Base-by-base conservation (phyloP, 35 echinoderm and acorn worm species). In the Ptychodera flava region DNA sequence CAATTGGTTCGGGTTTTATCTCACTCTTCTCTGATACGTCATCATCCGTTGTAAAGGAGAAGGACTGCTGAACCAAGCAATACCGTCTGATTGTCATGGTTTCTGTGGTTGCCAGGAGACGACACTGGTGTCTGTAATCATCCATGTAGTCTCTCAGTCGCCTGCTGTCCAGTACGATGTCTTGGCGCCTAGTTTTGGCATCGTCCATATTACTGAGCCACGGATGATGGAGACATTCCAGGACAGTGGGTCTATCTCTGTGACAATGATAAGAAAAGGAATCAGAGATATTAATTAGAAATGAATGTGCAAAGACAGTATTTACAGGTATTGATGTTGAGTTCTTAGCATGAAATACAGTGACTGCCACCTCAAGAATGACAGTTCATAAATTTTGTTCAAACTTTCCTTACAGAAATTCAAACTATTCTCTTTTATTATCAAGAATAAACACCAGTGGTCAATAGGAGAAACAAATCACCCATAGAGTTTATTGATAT, bases 171-270 rank as follows among this genome's bases (percentile, higher is more conserved):
- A 93, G 89, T 30, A 78, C 30, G 30, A 36, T 77, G 14, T 32
- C 30, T 30, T 78, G 29, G 31, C 85, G 79, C 52, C 79, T 90
- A 79, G 31, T 84, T 10, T 87, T 89, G 82, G 88, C 88, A 1
- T 92, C 91, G 1, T 80, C 79, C 16, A 31, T 90, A 33, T 79
- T 81, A 85, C 83, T 85, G 33, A 93, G 85, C 92, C 92, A 93
- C 1, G 89, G 88, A 76, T 86, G 81, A 35, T 90, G 88, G 38
- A 90, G 75, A 38, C 85, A 90, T 36, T 90, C 92, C 0, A 80
- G 33, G n/a, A 90, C 92, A 37, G 85, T 91, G 29, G 86, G 85
- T 64, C 92, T 86, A 15, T 90, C 85, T 76, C 92, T 93, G 85
- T 80, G 6, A n/a, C n/a, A n/a, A n/a, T n/a, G n/a, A n/a, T n/a